A percentile compares a stretch with the other conserved stretches of the same genome.
These are phyloP conservation scores for Temnothorax longispinosus DNA, from an alignment of 1,140 invertebrate genomes.

Conservation along the genomic window DNA sequence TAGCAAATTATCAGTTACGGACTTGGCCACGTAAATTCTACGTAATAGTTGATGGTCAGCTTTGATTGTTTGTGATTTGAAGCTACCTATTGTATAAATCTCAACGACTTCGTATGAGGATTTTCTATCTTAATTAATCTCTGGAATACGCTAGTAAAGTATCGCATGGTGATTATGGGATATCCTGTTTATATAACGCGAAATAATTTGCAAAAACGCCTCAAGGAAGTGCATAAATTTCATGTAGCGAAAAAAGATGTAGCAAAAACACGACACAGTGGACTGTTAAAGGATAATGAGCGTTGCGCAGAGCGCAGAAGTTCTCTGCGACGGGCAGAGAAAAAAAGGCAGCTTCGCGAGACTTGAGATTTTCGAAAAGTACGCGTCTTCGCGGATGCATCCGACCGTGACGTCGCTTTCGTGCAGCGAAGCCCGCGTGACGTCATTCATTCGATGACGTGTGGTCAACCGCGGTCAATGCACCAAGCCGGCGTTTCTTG, in stretches of 20 bases:
- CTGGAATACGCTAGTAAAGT: not conserved
- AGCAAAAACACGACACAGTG: not conserved
- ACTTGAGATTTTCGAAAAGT: slow-evolving; percentile 63
- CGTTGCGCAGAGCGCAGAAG: not conserved
- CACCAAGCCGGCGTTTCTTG: slow-evolving; percentile 84
- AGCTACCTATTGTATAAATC: not conserved
- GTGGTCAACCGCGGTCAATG: slow-evolving; percentile 86
- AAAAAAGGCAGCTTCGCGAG: slow-evolving; percentile 11
- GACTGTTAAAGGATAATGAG: not conserved
- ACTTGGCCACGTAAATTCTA: not conserved
- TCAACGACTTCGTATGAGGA: not conserved
- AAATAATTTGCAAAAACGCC: not conserved
- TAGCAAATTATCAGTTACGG: not conserved
- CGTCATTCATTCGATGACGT: slow-evolving; percentile 86
- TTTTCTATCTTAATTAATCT: slow-evolving; percentile 1
- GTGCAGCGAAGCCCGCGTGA: slow-evolving; percentile 76
- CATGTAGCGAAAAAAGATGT: not conserved
- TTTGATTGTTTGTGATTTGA: not conserved
- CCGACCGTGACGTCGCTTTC: slow-evolving; percentile 83
- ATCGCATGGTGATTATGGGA: not conserved
- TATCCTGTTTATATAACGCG: not conserved
- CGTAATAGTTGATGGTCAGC: not conserved
- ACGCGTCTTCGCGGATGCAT: slow-evolving; percentile 74
- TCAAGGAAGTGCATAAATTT: not conserved
- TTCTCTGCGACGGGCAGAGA: not conserved